These are phyloP conservation scores for Sebastes umbrosus DNA, from an alignment of 2,797 vertebrate genomes.

Conservation along the genomic window DNA sequence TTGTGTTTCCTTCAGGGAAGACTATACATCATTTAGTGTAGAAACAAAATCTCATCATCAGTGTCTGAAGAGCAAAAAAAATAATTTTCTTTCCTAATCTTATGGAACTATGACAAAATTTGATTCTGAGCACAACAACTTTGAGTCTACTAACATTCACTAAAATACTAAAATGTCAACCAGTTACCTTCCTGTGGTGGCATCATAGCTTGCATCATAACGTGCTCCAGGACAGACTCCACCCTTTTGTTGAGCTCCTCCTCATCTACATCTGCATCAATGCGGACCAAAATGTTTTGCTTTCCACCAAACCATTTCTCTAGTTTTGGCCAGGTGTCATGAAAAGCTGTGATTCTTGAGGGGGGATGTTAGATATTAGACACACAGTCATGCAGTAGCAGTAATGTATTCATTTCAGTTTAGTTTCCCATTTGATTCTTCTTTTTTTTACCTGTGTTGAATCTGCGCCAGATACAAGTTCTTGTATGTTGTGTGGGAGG, in stretches of 20 bases:
- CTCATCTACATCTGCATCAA: slow-evolving; percentile 85
- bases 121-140: not conserved
- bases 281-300: slow-evolving; percentile 84
- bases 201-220: slow-evolving; percentile 62
- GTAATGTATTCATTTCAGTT: not conserved
- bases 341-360: slow-evolving; percentile 86
- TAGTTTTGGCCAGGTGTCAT: slow-evolving; percentile 87
- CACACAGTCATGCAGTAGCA: not conserved
- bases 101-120: not conserved
- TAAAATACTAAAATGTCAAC: not conserved
- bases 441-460: slow-evolving; percentile 79
- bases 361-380: not conserved
- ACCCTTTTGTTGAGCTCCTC: slow-evolving; percentile 77
- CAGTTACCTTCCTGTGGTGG: slow-evolving; percentile 70
- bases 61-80: not conserved
- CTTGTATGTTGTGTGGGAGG: slow-evolving; percentile 24
- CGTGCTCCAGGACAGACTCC: slow-evolving; percentile 78
- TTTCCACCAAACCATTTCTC: slow-evolving; percentile 87
- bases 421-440: not conserved
- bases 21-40: not conserved
- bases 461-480: slow-evolving; percentile 64
- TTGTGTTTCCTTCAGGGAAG: not conserved
- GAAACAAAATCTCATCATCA: not conserved
- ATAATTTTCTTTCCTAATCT: not conserved
- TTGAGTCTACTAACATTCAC: not conserved